A percentile compares a stretch with the other conserved stretches of the same genome.
Evolutionary conservation across 2,888 invertebrate genomes (phyloP).

Genomic region (Ganaspis brasiliensis): DNA sequence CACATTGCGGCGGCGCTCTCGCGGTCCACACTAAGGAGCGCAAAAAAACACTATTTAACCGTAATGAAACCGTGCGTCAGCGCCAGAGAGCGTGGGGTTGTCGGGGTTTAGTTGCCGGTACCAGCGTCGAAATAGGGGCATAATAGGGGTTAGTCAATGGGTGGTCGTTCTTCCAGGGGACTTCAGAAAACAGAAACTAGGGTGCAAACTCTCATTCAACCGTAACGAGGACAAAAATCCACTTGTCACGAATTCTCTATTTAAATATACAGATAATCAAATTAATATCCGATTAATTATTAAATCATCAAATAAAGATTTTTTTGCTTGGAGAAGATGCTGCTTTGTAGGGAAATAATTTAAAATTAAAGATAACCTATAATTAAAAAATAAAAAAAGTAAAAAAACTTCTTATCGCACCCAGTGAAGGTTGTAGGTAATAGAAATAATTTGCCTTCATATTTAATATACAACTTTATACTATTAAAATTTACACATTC

Average conservation of each 20-base stretch:
- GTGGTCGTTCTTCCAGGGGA: constrained; percentile 1
- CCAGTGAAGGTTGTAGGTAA: no score
- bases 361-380: no score
- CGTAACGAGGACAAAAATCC: not conserved
- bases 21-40: constrained; percentile 45
- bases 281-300: no score
- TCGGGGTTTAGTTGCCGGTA: not conserved
- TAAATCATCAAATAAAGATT: no score
- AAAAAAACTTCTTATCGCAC: no score
- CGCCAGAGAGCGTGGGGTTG: constrained; percentile 29
- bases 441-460: no score
- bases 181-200: not conserved
- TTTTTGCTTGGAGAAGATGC: no score
- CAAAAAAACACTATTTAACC: constrained; percentile 60
- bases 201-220: not conserved
- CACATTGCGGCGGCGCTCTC: constrained; percentile 60
- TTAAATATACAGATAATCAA: no score
- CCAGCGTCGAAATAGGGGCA: constrained; percentile 46
- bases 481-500: no score
- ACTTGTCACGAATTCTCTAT: not conserved
- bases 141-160: constrained; percentile 12
- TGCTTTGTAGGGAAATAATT: no score
- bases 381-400: no score
- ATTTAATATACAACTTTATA: no score
- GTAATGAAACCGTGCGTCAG: constrained; percentile 63